phyloP scores from a whole-genome alignment of 2,797 vertebrate genomes.

The Acipenser oxyrinchus region DNA sequence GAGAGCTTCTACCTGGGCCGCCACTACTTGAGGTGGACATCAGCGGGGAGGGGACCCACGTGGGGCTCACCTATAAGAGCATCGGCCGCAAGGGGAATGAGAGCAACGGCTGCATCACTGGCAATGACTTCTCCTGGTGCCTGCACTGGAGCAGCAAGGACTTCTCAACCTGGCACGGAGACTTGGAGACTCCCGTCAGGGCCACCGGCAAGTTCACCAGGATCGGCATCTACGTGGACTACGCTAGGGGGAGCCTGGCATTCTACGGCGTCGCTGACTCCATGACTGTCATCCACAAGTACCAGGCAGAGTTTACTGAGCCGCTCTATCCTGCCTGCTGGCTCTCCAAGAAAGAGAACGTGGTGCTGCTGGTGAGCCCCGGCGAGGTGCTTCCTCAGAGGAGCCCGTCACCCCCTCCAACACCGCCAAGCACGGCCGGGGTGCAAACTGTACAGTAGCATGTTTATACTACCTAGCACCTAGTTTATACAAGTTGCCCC shows the following conservation, averaged over 20 bases:
- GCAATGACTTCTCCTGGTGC: slow-evolving; percentile 73
- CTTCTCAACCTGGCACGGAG: slow-evolving; percentile 72
- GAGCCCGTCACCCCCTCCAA: slow-evolving; percentile 42
- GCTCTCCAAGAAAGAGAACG: slow-evolving; percentile 74
- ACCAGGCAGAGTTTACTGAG: slow-evolving; percentile 59
- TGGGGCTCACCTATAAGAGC: slow-evolving; percentile 68
- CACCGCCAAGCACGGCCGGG: slow-evolving; percentile 22
- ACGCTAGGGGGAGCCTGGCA: slow-evolving; percentile 43
- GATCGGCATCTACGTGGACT: slow-evolving; percentile 63
- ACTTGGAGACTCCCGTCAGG: slow-evolving; percentile 53
- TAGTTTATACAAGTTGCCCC: no score
- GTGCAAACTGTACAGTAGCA: background rate
- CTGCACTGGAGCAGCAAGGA: slow-evolving; percentile 63
- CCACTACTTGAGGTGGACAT: slow-evolving; percentile 71
- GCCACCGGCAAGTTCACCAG: slow-evolving; percentile 42
- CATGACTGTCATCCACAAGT: slow-evolving; percentile 60
- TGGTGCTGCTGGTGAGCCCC: slow-evolving; percentile 46
- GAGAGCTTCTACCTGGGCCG: slow-evolving; percentile 72
- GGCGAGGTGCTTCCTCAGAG: slow-evolving; percentile 38
- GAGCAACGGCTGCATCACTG: slow-evolving; percentile 61
- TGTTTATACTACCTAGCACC: no score
- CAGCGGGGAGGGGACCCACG: slow-evolving; percentile 55
- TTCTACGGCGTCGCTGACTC: slow-evolving; percentile 55
- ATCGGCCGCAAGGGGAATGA: slow-evolving; percentile 59
- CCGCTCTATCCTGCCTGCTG: slow-evolving; percentile 64